Conservation (phyloP, 2,888 invertebrate genomes). For the Tillus elongatus region DNA sequence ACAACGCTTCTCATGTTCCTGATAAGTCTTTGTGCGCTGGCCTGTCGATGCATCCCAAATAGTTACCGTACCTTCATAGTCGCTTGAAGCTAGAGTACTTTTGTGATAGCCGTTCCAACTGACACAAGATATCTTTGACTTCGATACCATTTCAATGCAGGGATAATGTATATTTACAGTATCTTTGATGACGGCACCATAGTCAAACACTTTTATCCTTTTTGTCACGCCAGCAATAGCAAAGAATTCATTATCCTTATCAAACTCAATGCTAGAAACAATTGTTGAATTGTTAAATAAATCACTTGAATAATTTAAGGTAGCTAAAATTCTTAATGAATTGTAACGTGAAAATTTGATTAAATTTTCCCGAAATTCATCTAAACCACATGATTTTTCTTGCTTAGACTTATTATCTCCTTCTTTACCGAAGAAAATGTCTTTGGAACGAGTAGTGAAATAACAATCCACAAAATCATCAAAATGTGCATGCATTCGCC, state of each 20-base stretch:
- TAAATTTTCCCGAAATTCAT: constrained; percentile 74
- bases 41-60: constrained; percentile 85
- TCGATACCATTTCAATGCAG: constrained; percentile 80
- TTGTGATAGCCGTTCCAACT: constrained; percentile 92
- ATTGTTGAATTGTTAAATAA: constrained; percentile 79
- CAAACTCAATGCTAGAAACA: constrained; percentile 89
- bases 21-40: constrained; percentile 62
- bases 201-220: constrained; percentile 89
- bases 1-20: constrained; percentile 90
- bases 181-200: constrained; percentile 73
- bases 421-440: constrained; percentile 53
- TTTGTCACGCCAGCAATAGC: constrained; percentile 94
- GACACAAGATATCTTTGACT: constrained; percentile 89
- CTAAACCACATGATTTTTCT: constrained; percentile 47
- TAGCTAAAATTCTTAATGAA: constrained; percentile 70
- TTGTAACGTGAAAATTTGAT: constrained; percentile 77
- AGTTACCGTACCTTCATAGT: constrained; percentile 89
- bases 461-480: constrained; percentile 85
- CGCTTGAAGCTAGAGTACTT: constrained; percentile 76
- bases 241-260: constrained; percentile 91
- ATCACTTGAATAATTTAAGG: constrained; percentile 83
- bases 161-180: constrained; percentile 89
- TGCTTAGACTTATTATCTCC: constrained; percentile 30
- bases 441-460: constrained; percentile 66
- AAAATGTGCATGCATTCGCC: constrained; percentile 76